phyloP scores from a whole-genome alignment of 2,113 vertebrate genomes.

The Catagonus wagneri region DNA sequence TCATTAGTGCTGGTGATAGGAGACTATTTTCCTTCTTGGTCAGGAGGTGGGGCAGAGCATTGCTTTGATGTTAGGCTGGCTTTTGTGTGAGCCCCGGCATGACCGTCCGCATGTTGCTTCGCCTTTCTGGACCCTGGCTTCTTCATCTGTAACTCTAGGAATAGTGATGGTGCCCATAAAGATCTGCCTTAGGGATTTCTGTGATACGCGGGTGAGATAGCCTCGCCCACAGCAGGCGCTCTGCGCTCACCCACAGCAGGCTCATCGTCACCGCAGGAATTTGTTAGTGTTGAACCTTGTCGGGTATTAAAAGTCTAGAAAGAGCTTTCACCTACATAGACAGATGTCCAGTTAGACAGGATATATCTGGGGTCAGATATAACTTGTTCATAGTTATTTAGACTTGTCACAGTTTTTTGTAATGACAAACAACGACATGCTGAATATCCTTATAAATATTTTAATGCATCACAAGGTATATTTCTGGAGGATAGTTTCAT shows the following conservation, averaged over 20 bases:
- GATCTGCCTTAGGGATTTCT: neutral
- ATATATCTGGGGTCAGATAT: neutral
- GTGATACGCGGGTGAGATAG: neutral
- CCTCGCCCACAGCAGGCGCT: neutral
- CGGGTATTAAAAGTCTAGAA: neutral
- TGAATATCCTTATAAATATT: neutral
- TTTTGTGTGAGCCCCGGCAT: neutral
- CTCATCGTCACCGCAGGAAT: neutral
- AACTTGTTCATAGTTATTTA: neutral
- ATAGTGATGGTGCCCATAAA: neutral
- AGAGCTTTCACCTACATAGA: neutral
- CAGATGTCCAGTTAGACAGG: neutral
- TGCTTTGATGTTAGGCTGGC: neutral
- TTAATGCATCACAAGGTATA: neutral
- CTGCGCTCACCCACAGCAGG: neutral
- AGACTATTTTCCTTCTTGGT: neutral
- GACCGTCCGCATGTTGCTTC: neutral
- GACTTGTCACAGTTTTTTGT: neutral
- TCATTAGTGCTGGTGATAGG: neutral
- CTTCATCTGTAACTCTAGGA: neutral
- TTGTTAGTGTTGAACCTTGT: neutral
- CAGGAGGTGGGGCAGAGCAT: neutral
- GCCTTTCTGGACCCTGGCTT: neutral
- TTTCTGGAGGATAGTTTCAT: slow-evolving; percentile 1
- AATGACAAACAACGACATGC: neutral